Conservation (phyloP, 2,113 vertebrate genomes). For the Xiphophorus couchianus region DNA sequence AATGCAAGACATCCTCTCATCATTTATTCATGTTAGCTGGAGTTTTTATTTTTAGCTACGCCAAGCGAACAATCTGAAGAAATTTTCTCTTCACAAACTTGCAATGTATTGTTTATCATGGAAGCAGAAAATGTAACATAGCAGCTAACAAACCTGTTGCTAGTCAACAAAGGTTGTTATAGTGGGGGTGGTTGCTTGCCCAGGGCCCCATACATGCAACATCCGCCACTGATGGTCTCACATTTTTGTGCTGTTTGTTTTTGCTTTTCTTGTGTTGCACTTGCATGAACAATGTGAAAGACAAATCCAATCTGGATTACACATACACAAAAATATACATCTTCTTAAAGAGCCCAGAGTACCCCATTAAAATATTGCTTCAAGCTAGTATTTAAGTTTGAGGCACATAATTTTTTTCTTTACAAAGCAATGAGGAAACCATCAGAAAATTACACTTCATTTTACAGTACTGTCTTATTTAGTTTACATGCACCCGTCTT, state of each 20-base stretch:
- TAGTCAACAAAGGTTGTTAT: neutral
- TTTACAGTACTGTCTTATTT: conserved; percentile 14
- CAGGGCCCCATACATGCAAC: neutral
- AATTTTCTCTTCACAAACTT: too few relatives aligned
- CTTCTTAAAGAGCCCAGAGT: conserved; percentile 46
- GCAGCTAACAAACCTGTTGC: neutral
- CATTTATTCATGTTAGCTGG: neutral
- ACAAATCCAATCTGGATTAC: neutral
- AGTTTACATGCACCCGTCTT: neutral
- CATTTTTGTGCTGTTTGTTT: conserved; percentile 16
- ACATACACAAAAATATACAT: conserved; percentile 47
- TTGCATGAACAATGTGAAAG: conserved; percentile 22
- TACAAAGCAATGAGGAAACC: conserved; percentile 20
- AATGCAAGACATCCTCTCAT: neutral
- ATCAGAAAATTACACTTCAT: conserved; percentile 12
- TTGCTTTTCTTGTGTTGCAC: neutral
- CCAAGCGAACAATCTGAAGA: neutral
- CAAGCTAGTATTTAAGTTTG: conserved; percentile 43
- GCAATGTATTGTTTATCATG: too few relatives aligned
- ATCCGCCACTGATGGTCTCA: neutral
- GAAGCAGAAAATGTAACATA: neutral
- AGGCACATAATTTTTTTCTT: conserved; percentile 48
- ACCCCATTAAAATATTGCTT: conserved; percentile 56
- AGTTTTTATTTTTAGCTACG: neutral
- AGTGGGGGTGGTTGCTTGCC: neutral